Conservation (phyloP, 2,113 vertebrate genomes). For the Nesoenas mayeri region DNA sequence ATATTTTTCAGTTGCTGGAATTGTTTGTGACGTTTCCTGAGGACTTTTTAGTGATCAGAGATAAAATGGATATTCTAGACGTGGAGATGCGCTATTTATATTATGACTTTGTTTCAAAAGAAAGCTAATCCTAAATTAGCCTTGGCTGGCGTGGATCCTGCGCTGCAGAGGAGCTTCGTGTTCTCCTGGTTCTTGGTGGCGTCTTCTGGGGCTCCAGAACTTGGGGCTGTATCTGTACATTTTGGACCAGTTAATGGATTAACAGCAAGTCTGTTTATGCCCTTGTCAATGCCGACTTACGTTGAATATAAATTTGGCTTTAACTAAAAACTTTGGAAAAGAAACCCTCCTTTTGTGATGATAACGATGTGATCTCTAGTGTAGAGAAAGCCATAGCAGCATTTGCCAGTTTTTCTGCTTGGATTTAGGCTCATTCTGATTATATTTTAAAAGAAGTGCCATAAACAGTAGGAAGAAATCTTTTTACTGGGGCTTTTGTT, state of each 20-base stretch:
- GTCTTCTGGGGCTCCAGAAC: neutral
- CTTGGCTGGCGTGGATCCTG: neutral
- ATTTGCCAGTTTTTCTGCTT: neutral
- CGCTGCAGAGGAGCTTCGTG: neutral
- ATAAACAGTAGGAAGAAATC: neutral
- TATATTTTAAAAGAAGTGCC: neutral
- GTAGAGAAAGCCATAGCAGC: neutral
- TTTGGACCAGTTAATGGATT: neutral
- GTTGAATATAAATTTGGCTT: neutral
- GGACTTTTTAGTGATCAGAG: neutral
- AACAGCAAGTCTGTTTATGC: neutral
- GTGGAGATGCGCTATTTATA: neutral
- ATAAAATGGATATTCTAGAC: neutral
- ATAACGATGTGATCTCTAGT: neutral
- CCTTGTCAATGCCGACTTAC: fast-evolving
- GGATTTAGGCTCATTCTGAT: neutral
- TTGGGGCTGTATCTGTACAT: neutral
- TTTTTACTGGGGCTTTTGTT: neutral
- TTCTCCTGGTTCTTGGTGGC: neutral
- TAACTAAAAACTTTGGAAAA: neutral
- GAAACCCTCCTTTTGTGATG: neutral
- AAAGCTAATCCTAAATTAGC: neutral
- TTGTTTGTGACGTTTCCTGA: neutral
- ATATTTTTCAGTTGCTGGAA: neutral
- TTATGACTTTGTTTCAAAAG: neutral